phyloP scores from a whole-genome alignment of 2,113 vertebrate genomes.

The Cervus canadensis region DNA sequence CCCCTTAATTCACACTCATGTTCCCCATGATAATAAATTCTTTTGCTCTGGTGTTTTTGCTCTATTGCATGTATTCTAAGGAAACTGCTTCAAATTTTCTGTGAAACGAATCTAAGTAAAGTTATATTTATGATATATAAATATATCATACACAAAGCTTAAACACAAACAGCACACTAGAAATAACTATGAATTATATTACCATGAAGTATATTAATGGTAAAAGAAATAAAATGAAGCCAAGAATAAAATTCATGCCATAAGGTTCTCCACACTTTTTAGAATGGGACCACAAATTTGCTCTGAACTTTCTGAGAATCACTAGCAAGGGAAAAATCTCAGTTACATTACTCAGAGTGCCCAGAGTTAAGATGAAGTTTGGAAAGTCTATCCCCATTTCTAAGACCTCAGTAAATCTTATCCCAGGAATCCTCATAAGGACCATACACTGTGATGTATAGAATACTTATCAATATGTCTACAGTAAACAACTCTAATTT shows the following conservation, averaged over 20 bases:
- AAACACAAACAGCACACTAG: background rate
- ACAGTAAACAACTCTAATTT: background rate
- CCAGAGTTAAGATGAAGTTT: constrained; percentile 1
- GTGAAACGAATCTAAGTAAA: background rate
- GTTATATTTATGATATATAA: background rate
- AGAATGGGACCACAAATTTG: background rate
- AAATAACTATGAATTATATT: background rate
- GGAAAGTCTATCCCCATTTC: background rate
- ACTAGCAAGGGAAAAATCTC: background rate
- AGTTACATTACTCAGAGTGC: background rate
- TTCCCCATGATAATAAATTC: background rate
- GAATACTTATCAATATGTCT: background rate
- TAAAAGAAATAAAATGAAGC: constrained; percentile 13
- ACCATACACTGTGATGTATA: background rate
- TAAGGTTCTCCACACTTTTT: background rate
- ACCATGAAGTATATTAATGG: background rate
- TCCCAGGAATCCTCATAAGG: background rate
- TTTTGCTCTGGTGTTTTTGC: background rate
- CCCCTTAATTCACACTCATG: background rate
- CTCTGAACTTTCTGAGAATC: background rate
- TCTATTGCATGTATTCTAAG: background rate
- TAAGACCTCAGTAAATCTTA: background rate
- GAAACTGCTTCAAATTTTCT: background rate
- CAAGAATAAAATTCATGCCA: background rate
- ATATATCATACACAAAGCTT: background rate